Evolutionary conservation across 1,140 invertebrate genomes (phyloP), one percentile per base, ranked within the genome.

Genomic region (Drosophila mojavensis): DNA sequence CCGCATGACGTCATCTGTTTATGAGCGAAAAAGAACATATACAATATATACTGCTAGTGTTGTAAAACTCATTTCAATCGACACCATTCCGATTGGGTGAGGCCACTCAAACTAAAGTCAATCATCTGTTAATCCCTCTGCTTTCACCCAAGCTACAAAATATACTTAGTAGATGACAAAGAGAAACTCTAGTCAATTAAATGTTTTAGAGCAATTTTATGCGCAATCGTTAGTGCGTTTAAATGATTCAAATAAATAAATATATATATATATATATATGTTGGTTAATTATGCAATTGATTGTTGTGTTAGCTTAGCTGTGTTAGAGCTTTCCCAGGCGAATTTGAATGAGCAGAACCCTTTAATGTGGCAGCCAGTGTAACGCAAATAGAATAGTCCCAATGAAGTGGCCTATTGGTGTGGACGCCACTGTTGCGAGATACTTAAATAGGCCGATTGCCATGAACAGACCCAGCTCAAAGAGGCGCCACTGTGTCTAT

Each of bases 201-300:
- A 88, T 88, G 84, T 86, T 88, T 86, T 88, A 86, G 84, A 86
- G 84, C 76, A 86, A 74, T 88, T 86, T 86, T 86, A 82, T 77
- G 83, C 67, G 83, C 75, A 75, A 88, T 51, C 79, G 79, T 88
- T 86, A 88, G 84, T 77, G 81, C 75, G 79, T 78, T 85, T 85
- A 79, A 75, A 63, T 75, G 48, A 79, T 71, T 43, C 5, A 11
- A 28, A 10, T 45, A 39, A 41, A 43, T 43, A 11, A 28, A 10
- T 45, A 39, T 41, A 28, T 43, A 55, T 20, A 55, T 55, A 30
- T 60, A 59, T 20, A 1, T 60, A 33, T 88, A 64, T 86, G 68
- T 86, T 88, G 69, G 56, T 48, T 36, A 48, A 48, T 28, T 63
- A 70, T 70, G 66, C 66, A 81, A 79, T 81, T 45, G 7, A 66